Evolutionary conservation across 2,888 invertebrate species (phyloP).

Genomic region (Dryobotodes eremita): DNA sequence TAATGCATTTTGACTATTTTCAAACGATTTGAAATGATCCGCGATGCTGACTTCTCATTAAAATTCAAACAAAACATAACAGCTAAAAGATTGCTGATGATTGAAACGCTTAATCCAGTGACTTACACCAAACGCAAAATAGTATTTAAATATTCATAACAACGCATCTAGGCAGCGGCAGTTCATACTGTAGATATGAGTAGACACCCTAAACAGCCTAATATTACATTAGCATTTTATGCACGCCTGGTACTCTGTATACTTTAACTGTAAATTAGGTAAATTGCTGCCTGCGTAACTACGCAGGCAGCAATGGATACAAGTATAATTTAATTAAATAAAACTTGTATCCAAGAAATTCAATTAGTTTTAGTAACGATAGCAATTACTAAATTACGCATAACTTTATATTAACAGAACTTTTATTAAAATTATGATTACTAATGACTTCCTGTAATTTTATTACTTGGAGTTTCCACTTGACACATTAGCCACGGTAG

Average conservation of each 20-base stretch:
- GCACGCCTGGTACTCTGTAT: conserved; percentile 42
- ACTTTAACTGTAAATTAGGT: conserved; percentile 36
- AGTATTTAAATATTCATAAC: conserved; percentile 63
- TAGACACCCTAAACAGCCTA: conserved; percentile 46
- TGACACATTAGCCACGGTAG: not conserved
- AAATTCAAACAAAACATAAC: not conserved
- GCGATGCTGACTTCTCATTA: not conserved
- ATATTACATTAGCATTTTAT: conserved; percentile 50
- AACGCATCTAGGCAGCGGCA: conserved; percentile 51
- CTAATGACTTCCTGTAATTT: not conserved
- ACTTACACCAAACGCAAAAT: conserved; percentile 35
- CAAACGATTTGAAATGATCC: not conserved
- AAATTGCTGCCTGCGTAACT: conserved; percentile 39
- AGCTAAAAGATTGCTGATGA: not conserved
- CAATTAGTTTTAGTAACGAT: conserved; percentile 21
- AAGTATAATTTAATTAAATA: too few species aligned
- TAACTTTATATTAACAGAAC: conserved; percentile 8
- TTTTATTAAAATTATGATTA: conserved; percentile 23
- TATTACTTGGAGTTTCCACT: not conserved
- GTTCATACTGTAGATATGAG: conserved; percentile 37
- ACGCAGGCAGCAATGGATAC: too few species aligned
- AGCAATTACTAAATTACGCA: conserved; percentile 15
- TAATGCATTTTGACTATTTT: not conserved
- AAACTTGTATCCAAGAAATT: conserved; percentile 18
- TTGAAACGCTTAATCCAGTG: conserved; percentile 33